Conservation (phyloP, 2,888 invertebrate species). For the Hyposoter didymator region DNA sequence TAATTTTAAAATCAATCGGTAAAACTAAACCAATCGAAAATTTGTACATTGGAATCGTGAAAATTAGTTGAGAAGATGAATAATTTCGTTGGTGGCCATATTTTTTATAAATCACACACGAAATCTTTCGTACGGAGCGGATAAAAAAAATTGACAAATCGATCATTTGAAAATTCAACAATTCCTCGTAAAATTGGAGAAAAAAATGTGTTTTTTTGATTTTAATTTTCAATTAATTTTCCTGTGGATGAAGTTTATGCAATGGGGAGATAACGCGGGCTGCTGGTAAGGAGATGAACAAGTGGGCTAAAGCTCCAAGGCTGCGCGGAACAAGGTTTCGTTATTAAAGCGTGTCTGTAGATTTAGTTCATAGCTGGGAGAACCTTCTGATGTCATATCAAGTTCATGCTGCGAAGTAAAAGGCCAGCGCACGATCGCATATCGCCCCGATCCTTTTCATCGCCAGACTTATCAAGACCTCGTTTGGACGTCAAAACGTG, state of each 20-base stretch:
- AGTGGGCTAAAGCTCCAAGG: conserved; percentile 1
- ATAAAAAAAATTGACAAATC: not conserved
- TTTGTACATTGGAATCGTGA: not conserved
- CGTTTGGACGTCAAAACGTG: conserved; percentile 27
- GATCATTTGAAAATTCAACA: too few species aligned
- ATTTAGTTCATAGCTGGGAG: conserved; percentile 3
- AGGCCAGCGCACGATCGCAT: conserved; percentile 23
- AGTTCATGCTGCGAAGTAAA: conserved; percentile 37
- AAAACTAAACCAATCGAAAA: conserved; percentile 10
- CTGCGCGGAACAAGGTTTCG: conserved; percentile 5
- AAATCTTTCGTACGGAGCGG: not conserved
- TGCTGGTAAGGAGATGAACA: conserved; percentile 1
- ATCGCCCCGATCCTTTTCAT: conserved; percentile 42
- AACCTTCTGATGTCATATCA: conserved; percentile 54
- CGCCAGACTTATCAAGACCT: conserved; percentile 20
- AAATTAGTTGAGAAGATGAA: not conserved
- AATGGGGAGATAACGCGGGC: not conserved
- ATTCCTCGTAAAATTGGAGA: not conserved
- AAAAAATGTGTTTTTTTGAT: not conserved
- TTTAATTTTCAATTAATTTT: not conserved
- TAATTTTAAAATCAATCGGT: conserved; percentile 32
- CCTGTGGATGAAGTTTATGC: not conserved
- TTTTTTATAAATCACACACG: not conserved
- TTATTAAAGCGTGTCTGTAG: conserved; percentile 29
- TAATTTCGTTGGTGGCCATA: not conserved